Evolutionary conservation across 2,797 vertebrate genomes (phyloP).

Genomic region (Channa striata): DNA sequence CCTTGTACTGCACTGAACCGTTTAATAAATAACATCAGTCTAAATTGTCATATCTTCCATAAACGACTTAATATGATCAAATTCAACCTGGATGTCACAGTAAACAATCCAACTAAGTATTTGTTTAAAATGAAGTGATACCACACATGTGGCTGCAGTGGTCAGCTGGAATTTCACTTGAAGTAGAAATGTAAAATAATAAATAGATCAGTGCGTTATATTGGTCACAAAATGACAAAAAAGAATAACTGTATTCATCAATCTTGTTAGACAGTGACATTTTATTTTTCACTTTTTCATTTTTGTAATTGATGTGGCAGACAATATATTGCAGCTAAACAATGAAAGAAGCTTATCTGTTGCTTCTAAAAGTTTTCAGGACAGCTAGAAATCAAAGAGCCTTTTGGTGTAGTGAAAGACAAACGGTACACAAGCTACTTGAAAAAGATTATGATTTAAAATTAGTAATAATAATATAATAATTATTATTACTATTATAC

Average conservation of each 20-base stretch:
- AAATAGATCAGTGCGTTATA: no score
- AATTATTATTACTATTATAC: neutral
- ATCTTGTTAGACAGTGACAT: no score
- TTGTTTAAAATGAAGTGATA: neutral
- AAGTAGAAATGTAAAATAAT: neutral
- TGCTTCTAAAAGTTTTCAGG: slow-evolving; percentile 22
- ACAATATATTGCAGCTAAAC: neutral
- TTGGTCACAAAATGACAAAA: no score
- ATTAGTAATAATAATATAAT: neutral
- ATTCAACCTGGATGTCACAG: neutral
- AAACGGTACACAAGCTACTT: no score
- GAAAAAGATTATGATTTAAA: no score
- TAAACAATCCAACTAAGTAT: neutral
- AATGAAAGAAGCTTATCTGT: slow-evolving; percentile 2
- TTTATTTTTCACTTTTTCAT: no score
- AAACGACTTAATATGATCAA: neutral
- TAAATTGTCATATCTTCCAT: neutral
- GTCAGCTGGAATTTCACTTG: neutral
- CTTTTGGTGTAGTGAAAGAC: neutral
- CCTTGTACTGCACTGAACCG: neutral
- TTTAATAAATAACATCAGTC: neutral
- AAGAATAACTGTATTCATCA: no score
- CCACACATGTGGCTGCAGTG: neutral
- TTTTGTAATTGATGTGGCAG: no score
- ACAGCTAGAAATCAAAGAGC: slow-evolving; percentile 19